A percentile compares a stretch with the other conserved stretches of the same genome.
These are phyloP conservation scores for Nicator chloris DNA, from an alignment of 2,113 vertebrate species.

Conservation along the genomic window DNA sequence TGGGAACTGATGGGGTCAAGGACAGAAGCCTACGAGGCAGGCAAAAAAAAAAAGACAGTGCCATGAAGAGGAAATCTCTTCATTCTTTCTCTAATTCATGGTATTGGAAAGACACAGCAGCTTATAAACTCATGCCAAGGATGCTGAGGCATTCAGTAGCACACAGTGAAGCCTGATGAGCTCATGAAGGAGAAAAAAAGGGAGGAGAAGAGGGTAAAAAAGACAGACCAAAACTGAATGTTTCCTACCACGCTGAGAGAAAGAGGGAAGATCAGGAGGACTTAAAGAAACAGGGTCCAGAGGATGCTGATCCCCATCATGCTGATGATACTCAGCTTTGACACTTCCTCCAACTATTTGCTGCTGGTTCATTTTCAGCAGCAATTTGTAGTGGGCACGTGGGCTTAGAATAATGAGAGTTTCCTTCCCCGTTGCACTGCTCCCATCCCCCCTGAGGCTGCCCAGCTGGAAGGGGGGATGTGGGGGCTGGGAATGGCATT, in stretches of 20 bases:
- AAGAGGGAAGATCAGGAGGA: not conserved
- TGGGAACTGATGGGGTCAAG: not conserved
- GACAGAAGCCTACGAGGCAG: not conserved
- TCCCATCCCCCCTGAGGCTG: not conserved
- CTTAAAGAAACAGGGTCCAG: not conserved
- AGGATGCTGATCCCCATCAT: not conserved
- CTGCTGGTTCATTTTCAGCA: not conserved
- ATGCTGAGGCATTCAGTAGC: not conserved
- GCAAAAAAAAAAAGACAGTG: not conserved
- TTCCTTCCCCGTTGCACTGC: not conserved
- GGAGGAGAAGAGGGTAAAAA: not conserved
- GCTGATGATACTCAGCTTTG: not conserved
- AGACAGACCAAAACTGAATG: not conserved
- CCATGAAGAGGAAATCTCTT: not conserved
- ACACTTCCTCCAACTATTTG: not conserved
- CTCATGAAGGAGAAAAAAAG: not conserved
- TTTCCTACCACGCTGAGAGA: not conserved
- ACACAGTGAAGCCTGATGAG: not conserved
- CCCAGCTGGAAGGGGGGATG: not conserved
- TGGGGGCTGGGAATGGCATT: not conserved
- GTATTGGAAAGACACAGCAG: not conserved
- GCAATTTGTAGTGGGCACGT: not conserved
- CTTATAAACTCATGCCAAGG: not conserved
- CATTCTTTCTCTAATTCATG: not conserved
- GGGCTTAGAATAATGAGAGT: not conserved